These are phyloP conservation scores for Dinothrombium tinctorium DNA, from an alignment of 1,140 invertebrate genomes.

Conservation along the genomic window DNA sequence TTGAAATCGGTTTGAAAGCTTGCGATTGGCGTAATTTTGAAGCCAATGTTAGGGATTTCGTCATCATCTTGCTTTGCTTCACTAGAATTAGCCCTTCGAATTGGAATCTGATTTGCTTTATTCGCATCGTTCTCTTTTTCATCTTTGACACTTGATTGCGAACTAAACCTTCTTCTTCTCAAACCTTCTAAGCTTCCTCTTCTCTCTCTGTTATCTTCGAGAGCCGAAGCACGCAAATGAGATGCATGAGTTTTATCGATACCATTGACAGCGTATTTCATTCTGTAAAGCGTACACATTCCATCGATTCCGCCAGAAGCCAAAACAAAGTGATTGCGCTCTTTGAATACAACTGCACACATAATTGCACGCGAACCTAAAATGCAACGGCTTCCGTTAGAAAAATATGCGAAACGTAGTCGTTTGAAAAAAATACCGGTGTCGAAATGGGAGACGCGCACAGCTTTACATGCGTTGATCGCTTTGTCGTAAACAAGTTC, in stretches of 20 bases:
- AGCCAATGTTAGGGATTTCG: slow-evolving; percentile 15
- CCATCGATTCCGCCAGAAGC: slow-evolving; percentile 63
- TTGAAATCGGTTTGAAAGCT: slow-evolving; percentile 25
- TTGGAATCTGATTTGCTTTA: background rate
- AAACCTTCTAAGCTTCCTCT: background rate
- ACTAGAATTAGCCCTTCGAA: background rate
- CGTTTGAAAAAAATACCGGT: slow-evolving; percentile 3
- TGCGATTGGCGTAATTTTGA: slow-evolving; percentile 22
- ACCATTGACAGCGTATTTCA: slow-evolving; percentile 30
- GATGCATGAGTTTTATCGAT: background rate
- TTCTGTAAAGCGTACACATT: slow-evolving; percentile 62
- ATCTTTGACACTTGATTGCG: background rate
- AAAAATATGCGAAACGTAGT: slow-evolving; percentile 1
- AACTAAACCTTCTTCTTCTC: background rate
- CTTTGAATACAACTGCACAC: slow-evolving; percentile 44
- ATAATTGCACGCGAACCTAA: slow-evolving; percentile 60
- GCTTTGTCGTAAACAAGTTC: slow-evolving; percentile 6
- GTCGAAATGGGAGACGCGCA: slow-evolving; percentile 2
- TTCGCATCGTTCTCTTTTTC: too few relatives aligned
- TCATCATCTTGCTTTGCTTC: background rate
- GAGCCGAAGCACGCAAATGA: background rate
- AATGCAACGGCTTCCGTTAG: too few relatives aligned
- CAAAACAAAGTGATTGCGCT: slow-evolving; percentile 44
- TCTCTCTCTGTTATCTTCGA: background rate
- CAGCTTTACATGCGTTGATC: background rate